phyloP scores from a whole-genome alignment of 2,888 invertebrate genomes.

The Biston betularia region DNA sequence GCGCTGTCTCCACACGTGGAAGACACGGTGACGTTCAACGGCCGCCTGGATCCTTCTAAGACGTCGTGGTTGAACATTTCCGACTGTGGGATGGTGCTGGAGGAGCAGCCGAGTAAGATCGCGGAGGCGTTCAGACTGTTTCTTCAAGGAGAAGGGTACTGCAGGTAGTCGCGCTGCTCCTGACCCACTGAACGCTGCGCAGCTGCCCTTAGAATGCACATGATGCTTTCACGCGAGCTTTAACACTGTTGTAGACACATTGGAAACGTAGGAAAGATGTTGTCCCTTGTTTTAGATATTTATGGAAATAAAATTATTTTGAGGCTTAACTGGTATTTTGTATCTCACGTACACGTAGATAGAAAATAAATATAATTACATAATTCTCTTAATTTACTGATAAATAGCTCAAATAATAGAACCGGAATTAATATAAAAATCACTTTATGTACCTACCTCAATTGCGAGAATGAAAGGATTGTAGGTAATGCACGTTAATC shows the following conservation, averaged over 20 bases:
- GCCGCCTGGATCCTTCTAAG: conserved; percentile 97
- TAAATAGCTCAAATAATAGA: not conserved
- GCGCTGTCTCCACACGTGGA: conserved; percentile 97
- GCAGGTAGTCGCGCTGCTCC: conserved; percentile 86
- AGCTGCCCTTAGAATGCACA: conserved; percentile 76
- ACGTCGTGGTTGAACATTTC: conserved; percentile 99
- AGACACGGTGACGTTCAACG: conserved; percentile 98
- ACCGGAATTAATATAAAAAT: not conserved
- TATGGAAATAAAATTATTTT: conserved; percentile 81
- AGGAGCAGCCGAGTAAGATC: conserved; percentile 98
- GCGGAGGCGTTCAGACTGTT: conserved; percentile 98
- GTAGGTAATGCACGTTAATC: not conserved
- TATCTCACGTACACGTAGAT: conserved; percentile 13
- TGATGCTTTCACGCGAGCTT: conserved; percentile 84
- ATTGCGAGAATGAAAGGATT: not conserved
- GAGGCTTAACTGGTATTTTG: conserved; percentile 65
- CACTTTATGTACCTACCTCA: not conserved
- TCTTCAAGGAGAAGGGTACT: conserved; percentile 99
- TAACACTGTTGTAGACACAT: conserved; percentile 80
- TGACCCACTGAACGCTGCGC: conserved; percentile 63
- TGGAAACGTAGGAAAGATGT: conserved; percentile 76
- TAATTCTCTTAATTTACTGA: not conserved
- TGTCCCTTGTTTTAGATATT: conserved; percentile 79
- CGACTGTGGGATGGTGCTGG: conserved; percentile 99
- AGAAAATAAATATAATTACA: not conserved